Percentiles rank a stretch among this genome's conserved stretches.
phyloP scores from a whole-genome alignment of 2,888 invertebrate species.

The Biston stratarius region DNA sequence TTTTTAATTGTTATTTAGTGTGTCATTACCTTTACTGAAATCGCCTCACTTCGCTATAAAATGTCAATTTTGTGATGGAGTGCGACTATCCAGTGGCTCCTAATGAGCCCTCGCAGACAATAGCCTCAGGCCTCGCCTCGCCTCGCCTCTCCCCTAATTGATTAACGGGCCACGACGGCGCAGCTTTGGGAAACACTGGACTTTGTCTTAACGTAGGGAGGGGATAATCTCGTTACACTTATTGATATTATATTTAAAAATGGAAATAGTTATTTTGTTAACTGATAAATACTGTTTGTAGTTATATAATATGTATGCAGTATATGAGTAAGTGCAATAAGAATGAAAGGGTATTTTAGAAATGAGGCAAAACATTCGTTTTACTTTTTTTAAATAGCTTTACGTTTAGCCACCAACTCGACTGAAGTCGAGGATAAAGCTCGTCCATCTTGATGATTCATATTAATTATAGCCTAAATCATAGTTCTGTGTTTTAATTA shows the following conservation, averaged over 20 bases:
- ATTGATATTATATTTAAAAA: background rate
- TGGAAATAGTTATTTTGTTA: no score
- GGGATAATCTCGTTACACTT: background rate
- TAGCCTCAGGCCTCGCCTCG: slow-evolving; percentile 39
- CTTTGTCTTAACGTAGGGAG: slow-evolving; percentile 34
- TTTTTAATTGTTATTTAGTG: slow-evolving; percentile 38
- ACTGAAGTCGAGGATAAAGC: no score
- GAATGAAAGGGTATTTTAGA: background rate
- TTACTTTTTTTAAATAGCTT: no score
- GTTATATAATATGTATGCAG: no score
- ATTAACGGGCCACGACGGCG: slow-evolving; percentile 48
- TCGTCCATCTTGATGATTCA: no score
- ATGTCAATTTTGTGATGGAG: slow-evolving; percentile 68
- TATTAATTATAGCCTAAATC: no score
- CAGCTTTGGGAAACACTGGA: slow-evolving; percentile 34
- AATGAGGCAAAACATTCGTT: background rate
- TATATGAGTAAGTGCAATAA: no score
- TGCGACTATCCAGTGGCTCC: slow-evolving; percentile 66
- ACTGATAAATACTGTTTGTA: no score
- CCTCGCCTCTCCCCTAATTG: slow-evolving; percentile 49
- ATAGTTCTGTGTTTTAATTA: no score
- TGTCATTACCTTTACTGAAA: slow-evolving; percentile 47
- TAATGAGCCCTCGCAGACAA: slow-evolving; percentile 66
- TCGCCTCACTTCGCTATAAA: slow-evolving; percentile 59
- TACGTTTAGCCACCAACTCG: no score